Evolutionary conservation across 2,888 invertebrate species (phyloP).

Genomic region (Dorcus parallelipipedus): DNA sequence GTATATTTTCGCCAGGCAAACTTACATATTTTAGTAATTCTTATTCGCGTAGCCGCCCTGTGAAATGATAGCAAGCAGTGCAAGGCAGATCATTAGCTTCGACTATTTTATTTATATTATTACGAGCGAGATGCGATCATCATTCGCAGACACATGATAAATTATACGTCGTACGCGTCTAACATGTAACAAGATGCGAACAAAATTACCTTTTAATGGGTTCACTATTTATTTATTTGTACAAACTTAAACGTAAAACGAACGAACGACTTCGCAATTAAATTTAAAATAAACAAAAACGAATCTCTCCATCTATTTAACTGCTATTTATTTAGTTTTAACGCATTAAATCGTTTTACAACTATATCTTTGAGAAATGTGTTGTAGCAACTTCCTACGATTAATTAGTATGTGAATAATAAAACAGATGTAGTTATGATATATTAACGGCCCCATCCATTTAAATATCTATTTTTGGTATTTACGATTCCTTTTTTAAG

Average conservation of each 20-base stretch:
- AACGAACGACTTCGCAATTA: constrained; percentile 13
- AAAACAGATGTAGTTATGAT: too few species aligned
- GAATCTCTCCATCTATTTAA: not conserved
- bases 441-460: too few species aligned
- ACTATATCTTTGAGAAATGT: not conserved
- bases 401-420: not conserved
- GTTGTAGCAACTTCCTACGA: not conserved
- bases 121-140: constrained; percentile 7
- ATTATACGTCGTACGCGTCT: constrained; percentile 5
- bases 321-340: not conserved
- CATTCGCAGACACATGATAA: constrained; percentile 7
- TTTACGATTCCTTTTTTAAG: constrained; percentile 11
- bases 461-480: not conserved
- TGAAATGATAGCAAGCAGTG: too few species aligned
- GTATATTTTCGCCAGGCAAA: not conserved
- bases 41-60: too few species aligned
- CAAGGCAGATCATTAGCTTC: not conserved
- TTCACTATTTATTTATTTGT: constrained; percentile 18
- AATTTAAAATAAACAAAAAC: constrained; percentile 18
- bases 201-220: constrained; percentile 19
- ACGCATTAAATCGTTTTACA: constrained; percentile 1
- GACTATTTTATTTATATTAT: constrained; percentile 7
- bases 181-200: constrained; percentile 4
- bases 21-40: not conserved
- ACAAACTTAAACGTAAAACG: constrained; percentile 15